Percentiles rank a stretch among this genome's conserved stretches.
Conservation (phyloP, 1,140 invertebrate genomes). For the Drosophila arizonae region DNA sequence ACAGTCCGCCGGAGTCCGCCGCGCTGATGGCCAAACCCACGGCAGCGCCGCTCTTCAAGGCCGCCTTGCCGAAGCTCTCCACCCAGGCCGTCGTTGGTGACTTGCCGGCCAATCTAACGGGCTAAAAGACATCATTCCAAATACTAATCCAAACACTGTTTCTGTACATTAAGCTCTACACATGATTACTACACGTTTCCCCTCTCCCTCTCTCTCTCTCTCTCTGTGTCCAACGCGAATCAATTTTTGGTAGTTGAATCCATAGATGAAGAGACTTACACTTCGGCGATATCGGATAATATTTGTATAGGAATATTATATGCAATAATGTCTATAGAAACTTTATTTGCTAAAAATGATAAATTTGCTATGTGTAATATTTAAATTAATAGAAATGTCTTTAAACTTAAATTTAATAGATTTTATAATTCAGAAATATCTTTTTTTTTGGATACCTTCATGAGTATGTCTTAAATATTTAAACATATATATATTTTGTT, state of each 20-base stretch:
- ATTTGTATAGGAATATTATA: conserved; percentile 2
- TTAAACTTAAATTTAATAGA: too few relatives aligned
- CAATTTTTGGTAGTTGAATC: conserved; percentile 9
- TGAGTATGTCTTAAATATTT: too few relatives aligned
- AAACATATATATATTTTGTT: too few relatives aligned
- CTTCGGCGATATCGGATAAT: not conserved
- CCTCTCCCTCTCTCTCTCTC: not conserved
- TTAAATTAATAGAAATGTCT: too few relatives aligned
- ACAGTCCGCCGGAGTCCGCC: conserved; percentile 59
- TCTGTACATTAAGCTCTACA: conserved; percentile 45
- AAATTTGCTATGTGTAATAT: too few relatives aligned
- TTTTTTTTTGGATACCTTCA: too few relatives aligned
- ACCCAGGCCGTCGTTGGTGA: conserved; percentile 18
- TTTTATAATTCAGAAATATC: too few relatives aligned
- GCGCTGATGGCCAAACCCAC: not conserved
- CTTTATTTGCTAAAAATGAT: too few relatives aligned
- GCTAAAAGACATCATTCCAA: conserved; percentile 46
- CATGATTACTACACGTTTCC: not conserved
- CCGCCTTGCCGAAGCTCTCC: conserved; percentile 24
- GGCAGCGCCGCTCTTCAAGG: not conserved
- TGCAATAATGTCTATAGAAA: too few relatives aligned
- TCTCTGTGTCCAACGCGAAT: not conserved
- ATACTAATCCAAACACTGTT: not conserved
- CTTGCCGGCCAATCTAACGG: conserved; percentile 46
- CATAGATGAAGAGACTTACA: not conserved